Percentiles rank a stretch among this genome's conserved stretches.
These are phyloP conservation scores for Oryzias javanicus DNA, from an alignment of 2,113 vertebrate species.

Conservation along the genomic window DNA sequence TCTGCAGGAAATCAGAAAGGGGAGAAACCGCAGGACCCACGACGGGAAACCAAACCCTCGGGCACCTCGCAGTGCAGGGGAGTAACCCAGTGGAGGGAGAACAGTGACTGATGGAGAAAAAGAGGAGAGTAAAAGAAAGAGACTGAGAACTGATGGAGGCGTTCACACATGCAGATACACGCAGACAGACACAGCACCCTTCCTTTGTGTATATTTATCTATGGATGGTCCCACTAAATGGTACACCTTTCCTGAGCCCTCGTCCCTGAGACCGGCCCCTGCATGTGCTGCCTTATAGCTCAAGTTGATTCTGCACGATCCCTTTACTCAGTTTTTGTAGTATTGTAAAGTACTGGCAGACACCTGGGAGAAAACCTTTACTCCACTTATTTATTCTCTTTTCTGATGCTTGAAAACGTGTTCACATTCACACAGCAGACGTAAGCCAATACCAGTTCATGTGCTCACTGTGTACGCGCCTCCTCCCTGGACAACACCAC, in stretches of 20 bases:
- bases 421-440: conserved; percentile 5
- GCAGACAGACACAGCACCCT: conserved; percentile 45
- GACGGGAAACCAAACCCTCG: conserved; percentile 79
- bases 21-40: conserved; percentile 87
- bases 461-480: conserved; percentile 1
- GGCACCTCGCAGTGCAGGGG: conserved; percentile 84
- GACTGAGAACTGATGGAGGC: conserved; percentile 56
- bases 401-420: conserved; percentile 16
- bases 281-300: conserved; percentile 65
- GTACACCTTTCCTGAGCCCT: conserved; percentile 32
- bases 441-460: conserved; percentile 1
- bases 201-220: conserved; percentile 74
- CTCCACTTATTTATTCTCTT: conserved; percentile 10
- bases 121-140: conserved; percentile 26
- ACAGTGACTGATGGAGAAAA: conserved; percentile 48
- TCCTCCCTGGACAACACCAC: neutral
- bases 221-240: conserved; percentile 53
- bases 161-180: conserved; percentile 30
- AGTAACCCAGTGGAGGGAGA: conserved; percentile 62
- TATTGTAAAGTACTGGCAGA: conserved; percentile 33
- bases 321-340: conserved; percentile 54
- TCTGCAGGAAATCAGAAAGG: conserved; percentile 80
- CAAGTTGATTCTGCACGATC: conserved; percentile 62
- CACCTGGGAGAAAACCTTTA: conserved; percentile 19
- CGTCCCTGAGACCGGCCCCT: conserved; percentile 41